Base-by-base conservation (phyloP, 2,113 vertebrate species). In the Phylloscopus trochiloides region DNA sequence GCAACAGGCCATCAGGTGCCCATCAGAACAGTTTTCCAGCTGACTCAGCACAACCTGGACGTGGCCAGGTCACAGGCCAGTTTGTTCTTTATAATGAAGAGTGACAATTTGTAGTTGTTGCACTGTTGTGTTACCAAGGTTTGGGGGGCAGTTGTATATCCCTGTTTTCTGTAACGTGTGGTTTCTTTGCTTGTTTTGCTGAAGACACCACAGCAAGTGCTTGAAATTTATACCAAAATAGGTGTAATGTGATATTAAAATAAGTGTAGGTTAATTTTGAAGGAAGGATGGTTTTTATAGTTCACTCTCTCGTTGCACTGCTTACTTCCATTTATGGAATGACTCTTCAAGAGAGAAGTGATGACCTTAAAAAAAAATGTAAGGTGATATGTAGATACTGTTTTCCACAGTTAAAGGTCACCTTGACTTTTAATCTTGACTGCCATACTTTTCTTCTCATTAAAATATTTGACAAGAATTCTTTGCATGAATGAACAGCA, bases 381-480 rank as follows among this genome's bases (percentile, higher is more conserved):
- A 85, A 96, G 93, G 87, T 79, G 79, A 93, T 95, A 89, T 91
- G 94, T 96, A 96, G 67, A 93, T 92, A 94, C 40, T 80, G 95
- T 79, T 93, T 95, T 93, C 85, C 91, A 57, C 68, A 96, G 96
- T 80, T 95, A 97, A 98, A 98, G 97, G 97, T 97, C 98, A 98
- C 97, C 97, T 97, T 98, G 98, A 95, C 90, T 97, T 97, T 97
- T 96, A 97, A 96, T 97, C 96, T 95, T n/a, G 57, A 89, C 92
- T 96, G 96, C 96, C 89, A 96, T 90, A 95, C 86, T 97, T 97
- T 98, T 91, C 96, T 93, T 97, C 98, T 98, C 97, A 98, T 98
- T 98, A 98, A 97, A 97, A 98, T 97, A 98, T 97, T 97, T 98
- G 98, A 98, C 97, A 98, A 98, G 97, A 95, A 94, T 97, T 98